Base-by-base conservation (phyloP, 2,888 invertebrate species). In the Lymantria dispar region DNA sequence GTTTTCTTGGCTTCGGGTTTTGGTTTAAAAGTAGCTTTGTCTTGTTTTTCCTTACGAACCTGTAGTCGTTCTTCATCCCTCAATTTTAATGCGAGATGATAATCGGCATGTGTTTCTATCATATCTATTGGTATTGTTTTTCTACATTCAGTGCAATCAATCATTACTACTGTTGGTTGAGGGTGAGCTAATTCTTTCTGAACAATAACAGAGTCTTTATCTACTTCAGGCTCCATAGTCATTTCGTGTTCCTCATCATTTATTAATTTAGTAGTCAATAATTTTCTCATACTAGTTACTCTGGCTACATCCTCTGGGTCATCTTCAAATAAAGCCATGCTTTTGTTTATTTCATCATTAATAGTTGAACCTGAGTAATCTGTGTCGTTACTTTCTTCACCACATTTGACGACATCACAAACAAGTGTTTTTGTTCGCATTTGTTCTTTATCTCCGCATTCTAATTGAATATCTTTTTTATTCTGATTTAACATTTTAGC, bases 41-140 rank as follows among this genome's bases (percentile, higher is more conserved):
- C 72, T 65, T 69, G 71, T 30, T 71, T 68, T 57, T 82, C 83
- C 45, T 70, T 70, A 29, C 85, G 76, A 8, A 72, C 63, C 53
- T 70, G 64, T 50, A 79, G 70, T 47, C 92, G 85, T 52, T 93
- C 90, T 74, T 94, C 92, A 36, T 93, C 91, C 65, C 94, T 93
- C 9, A 96, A 74, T 61, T 94, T 92, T 51, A 94, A 78, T 0
- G 96, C 96, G 47, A 94, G 85, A 78, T 96, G 96, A 69, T 93
- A 95, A 77, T 96, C 97, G 11, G 93, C 81, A 80, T 98, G 98
- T 52, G 93, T 94, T 33, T 92, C 92, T 51, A 94, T 78, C 54
- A 93, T 92, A 73, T 92, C 87, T 3, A 85, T 62, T 22, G 88
- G 72, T 68, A 97, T 83, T 41, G 78, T 73, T 72, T 93, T 92